These are phyloP conservation scores for Cariama cristata DNA, from an alignment of 2,113 vertebrate species.

Conservation along the genomic window DNA sequence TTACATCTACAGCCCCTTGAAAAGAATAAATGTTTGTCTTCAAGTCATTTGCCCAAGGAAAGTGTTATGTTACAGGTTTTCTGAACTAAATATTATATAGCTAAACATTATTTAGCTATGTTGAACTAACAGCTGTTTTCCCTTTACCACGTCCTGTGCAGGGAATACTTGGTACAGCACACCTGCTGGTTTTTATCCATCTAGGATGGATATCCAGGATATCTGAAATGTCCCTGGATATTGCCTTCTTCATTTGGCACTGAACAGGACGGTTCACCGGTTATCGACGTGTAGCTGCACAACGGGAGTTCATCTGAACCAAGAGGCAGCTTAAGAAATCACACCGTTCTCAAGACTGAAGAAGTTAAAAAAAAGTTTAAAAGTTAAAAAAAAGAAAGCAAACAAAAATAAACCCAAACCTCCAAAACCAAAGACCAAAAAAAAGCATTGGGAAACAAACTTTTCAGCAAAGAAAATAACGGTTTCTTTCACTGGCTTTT, in stretches of 20 bases:
- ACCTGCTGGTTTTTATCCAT: background rate
- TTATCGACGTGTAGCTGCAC: background rate
- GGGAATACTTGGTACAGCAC: background rate
- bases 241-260: background rate
- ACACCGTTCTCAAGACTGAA: background rate
- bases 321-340: background rate
- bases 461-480: background rate
- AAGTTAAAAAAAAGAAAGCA: background rate
- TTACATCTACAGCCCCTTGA: background rate
- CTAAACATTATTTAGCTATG: background rate
- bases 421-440: background rate
- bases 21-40: background rate
- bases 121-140: background rate
- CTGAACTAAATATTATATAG: background rate
- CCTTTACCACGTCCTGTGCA: fast-evolving
- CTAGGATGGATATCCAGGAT: background rate
- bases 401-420: background rate
- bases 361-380: background rate
- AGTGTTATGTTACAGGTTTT: background rate
- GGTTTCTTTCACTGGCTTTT: background rate
- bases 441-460: background rate
- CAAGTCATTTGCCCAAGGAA: background rate
- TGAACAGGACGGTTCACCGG: background rate
- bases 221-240: background rate
- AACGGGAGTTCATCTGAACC: background rate